Evolutionary conservation across 2,797 vertebrate genomes (phyloP).

Genomic region (Sciaenops ocellatus): DNA sequence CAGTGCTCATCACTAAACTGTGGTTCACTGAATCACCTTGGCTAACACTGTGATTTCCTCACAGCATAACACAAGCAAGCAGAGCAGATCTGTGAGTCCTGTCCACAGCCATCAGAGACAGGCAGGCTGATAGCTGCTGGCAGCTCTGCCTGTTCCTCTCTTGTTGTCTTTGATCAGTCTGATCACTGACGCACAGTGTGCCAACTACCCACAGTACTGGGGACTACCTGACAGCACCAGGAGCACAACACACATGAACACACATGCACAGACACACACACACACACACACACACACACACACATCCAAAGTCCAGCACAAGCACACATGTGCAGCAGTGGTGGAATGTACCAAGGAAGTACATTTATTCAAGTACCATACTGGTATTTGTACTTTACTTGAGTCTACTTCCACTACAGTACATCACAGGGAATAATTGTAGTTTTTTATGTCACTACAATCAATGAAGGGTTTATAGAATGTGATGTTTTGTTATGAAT

Average conservation of each 20-base stretch:
- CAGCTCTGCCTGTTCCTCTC: conserved; percentile 87
- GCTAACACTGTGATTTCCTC: conserved; percentile 30
- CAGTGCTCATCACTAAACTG: conserved; percentile 29
- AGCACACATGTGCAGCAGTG: not conserved
- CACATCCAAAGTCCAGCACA: conserved; percentile 13
- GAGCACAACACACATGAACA: conserved; percentile 33
- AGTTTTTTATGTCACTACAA: not conserved
- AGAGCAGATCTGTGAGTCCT: conserved; percentile 61
- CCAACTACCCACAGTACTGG: conserved; percentile 66
- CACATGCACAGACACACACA: conserved; percentile 8
- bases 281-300: conserved; percentile 25
- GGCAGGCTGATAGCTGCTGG: conserved; percentile 85
- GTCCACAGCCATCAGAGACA: conserved; percentile 78
- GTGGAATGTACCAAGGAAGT: not conserved
- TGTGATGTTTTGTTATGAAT: not conserved
- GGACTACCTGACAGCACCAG: conserved; percentile 63
- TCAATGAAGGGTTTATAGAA: not conserved
- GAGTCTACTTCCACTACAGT: not conserved
- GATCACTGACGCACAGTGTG: conserved; percentile 83
- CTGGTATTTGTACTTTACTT: not conserved
- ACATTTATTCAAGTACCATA: not conserved
- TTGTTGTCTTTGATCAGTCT: conserved; percentile 89
- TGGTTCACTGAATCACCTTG: conserved; percentile 40
- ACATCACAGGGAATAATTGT: not conserved
- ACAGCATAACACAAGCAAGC: conserved; percentile 41